phyloP scores from a whole-genome alignment of 2,888 invertebrate genomes.

The Troilus luridus region DNA sequence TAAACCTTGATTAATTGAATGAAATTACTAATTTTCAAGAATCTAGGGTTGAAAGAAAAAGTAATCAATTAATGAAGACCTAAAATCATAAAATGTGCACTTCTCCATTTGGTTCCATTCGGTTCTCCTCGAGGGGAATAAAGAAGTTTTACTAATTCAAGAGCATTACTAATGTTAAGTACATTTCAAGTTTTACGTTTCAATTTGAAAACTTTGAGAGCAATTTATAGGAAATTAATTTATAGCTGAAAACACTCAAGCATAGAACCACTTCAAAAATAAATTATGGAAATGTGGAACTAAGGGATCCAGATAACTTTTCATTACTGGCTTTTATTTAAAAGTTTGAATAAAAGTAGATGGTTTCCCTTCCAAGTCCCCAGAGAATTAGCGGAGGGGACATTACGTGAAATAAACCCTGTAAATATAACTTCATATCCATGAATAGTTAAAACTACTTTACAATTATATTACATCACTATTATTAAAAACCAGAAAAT shows the following conservation, averaged over 20 bases:
- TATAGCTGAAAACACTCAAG: slow-evolving; percentile 1
- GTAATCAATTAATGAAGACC: neutral
- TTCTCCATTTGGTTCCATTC: neutral
- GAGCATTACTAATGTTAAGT: neutral
- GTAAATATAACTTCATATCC: too few species aligned
- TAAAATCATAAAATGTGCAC: neutral
- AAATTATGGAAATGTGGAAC: neutral
- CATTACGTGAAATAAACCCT: too few species aligned
- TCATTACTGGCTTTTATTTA: neutral
- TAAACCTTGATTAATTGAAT: neutral
- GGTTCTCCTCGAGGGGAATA: neutral
- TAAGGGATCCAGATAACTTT: neutral
- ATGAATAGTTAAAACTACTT: too few species aligned
- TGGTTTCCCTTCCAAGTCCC: neutral
- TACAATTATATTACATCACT: too few species aligned
- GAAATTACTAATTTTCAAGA: neutral
- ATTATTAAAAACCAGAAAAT: too few species aligned
- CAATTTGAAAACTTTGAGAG: neutral
- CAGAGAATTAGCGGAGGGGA: neutral
- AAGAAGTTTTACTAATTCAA: neutral
- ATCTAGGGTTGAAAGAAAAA: too few species aligned
- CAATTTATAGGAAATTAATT: slow-evolving; percentile 7
- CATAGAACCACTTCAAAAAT: neutral
- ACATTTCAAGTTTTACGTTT: neutral
- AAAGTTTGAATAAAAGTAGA: neutral